Percentiles rank a stretch among this genome's conserved stretches.
phyloP scores from a whole-genome alignment of 1,140 invertebrate genomes.

The Cyphomyrmex costatus region DNA sequence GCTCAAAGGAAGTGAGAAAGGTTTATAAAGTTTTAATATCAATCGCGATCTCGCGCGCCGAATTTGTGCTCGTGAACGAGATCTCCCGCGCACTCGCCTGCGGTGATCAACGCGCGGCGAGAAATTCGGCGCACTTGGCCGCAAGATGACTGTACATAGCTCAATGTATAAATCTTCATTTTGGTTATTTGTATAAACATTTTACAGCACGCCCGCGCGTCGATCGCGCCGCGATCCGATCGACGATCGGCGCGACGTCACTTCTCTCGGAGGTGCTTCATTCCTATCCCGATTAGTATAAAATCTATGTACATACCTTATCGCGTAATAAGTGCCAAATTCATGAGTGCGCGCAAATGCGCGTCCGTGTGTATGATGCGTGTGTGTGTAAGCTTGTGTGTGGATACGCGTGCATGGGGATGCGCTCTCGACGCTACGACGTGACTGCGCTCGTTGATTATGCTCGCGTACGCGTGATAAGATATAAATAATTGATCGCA shows the following conservation, averaged over 20 bases:
- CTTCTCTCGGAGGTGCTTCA: conserved; percentile 34
- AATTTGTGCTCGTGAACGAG: not conserved
- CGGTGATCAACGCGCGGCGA: not conserved
- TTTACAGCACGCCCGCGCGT: conserved; percentile 60
- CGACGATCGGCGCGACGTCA: conserved; percentile 24
- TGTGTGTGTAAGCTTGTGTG: not conserved
- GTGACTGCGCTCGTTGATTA: conserved; percentile 56
- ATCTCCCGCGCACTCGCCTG: not conserved
- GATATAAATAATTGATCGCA: conserved; percentile 59
- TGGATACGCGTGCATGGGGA: conserved; percentile 38
- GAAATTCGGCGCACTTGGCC: conserved; percentile 43
- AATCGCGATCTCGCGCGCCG: conserved; percentile 34
- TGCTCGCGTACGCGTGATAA: conserved; percentile 43
- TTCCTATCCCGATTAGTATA: conserved; percentile 28
- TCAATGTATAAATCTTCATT: conserved; percentile 81
- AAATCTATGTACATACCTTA: conserved; percentile 69
- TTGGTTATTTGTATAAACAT: conserved; percentile 79
- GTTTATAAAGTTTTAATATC: conserved; percentile 63
- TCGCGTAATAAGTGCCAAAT: conserved; percentile 78
- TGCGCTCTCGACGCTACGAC: conserved; percentile 29
- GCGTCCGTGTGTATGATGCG: not conserved
- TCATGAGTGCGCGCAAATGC: conserved; percentile 39
- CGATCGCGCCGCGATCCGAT: conserved; percentile 50
- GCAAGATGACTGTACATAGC: conserved; percentile 79
- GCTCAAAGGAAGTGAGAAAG: conserved; percentile 63